Evolutionary conservation across 2,888 invertebrate genomes (phyloP).

Genomic region (Melanargia galathea): DNA sequence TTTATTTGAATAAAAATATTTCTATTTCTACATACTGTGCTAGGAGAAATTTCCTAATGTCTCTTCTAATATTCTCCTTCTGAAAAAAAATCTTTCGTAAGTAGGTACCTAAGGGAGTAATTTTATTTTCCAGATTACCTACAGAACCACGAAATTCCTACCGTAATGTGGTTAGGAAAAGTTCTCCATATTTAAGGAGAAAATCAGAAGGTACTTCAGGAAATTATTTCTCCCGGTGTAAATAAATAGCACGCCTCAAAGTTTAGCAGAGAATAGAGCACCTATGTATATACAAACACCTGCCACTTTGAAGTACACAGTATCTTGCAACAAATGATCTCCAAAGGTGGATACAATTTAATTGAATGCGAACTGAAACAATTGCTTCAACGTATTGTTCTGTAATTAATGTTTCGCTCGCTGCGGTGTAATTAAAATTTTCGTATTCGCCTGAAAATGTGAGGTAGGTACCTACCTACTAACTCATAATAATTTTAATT

Average conservation of each 20-base stretch:
- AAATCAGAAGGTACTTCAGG: too few species aligned
- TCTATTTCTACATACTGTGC: too few species aligned
- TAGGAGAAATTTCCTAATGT: too few species aligned
- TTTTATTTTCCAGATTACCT: too few species aligned
- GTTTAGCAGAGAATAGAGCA: background rate
- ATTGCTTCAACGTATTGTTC: slow-evolving; percentile 38
- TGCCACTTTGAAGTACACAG: slow-evolving; percentile 17
- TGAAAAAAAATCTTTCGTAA: too few species aligned
- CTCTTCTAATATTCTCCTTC: too few species aligned
- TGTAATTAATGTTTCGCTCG: slow-evolving; percentile 46
- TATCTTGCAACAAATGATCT: slow-evolving; percentile 25
- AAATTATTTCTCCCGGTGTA: too few species aligned
- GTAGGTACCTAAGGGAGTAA: too few species aligned
- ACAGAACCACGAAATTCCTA: too few species aligned
- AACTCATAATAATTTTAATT: slow-evolving; percentile 27
- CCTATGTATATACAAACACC: slow-evolving; percentile 2
- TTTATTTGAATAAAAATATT: too few species aligned
- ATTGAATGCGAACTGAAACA: slow-evolving; percentile 42
- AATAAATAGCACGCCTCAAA: slow-evolving; percentile 1
- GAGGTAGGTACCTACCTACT: slow-evolving; percentile 13
- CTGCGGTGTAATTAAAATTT: slow-evolving; percentile 44
- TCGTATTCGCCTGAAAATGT: slow-evolving; percentile 33
- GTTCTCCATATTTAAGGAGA: too few species aligned
- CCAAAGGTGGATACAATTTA: slow-evolving; percentile 36
- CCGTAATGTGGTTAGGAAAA: too few species aligned